Evolutionary conservation across 2,797 vertebrate genomes (phyloP).

Genomic region (Micrastur ruficollis): DNA sequence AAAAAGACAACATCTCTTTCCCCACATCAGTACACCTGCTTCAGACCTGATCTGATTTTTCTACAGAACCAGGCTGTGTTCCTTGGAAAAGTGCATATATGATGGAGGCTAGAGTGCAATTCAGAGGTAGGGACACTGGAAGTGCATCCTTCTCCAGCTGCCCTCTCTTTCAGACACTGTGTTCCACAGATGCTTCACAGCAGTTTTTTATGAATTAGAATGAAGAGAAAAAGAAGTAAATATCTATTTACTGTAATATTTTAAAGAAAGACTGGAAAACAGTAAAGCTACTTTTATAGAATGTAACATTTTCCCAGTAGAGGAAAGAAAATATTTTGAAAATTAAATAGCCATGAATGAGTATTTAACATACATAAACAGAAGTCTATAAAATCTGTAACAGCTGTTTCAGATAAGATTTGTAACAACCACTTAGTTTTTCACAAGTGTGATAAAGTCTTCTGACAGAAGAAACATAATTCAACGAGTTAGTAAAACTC

Average conservation of each 20-base stretch:
- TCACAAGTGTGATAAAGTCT: not conserved
- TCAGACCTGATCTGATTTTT: not conserved
- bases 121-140: not conserved
- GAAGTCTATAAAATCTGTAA: not conserved
- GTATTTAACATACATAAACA: constrained; percentile 51
- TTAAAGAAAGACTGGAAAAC: constrained; percentile 58
- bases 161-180: not conserved
- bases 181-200: not conserved
- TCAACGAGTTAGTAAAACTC: not conserved
- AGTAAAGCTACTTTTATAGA: constrained; percentile 48
- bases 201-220: not conserved
- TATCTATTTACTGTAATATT: constrained; percentile 18
- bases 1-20: not conserved
- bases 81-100: not conserved
- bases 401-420: not conserved
- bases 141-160: not conserved
- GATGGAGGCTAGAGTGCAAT: not conserved
- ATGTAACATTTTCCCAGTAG: constrained; percentile 59
- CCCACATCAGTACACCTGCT: not conserved
- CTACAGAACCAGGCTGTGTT: not conserved
- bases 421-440: not conserved
- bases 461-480: not conserved
- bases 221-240: not conserved
- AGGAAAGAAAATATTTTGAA: constrained; percentile 65
- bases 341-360: constrained; percentile 69